Conservation (phyloP, 1,140 invertebrate genomes). For the Adelges cooleyi region DNA sequence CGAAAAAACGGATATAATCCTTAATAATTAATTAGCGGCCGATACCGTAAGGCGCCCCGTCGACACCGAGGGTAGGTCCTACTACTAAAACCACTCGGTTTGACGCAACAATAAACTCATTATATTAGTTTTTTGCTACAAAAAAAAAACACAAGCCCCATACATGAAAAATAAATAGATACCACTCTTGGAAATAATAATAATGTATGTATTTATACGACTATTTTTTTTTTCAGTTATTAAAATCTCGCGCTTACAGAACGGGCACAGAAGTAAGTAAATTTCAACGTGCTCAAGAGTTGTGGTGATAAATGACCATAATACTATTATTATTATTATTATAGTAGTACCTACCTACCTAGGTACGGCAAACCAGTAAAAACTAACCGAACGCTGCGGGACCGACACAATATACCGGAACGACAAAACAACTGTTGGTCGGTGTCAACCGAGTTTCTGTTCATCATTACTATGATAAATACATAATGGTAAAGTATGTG, state of each 20-base stretch:
- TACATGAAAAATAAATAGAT: neutral
- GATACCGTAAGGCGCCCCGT: neutral
- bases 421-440: constrained; percentile 8
- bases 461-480: no score
- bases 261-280: neutral
- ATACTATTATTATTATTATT: neutral
- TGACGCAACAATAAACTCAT: constrained; percentile 24
- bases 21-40: constrained; percentile 23
- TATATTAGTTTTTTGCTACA: constrained; percentile 18
- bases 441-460: neutral
- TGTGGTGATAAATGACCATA: neutral
- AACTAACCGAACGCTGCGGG: neutral
- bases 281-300: neutral
- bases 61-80: neutral
- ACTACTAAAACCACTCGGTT: neutral
- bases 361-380: neutral
- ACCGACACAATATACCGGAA: neutral
- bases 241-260: neutral
- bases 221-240: neutral
- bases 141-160: neutral
- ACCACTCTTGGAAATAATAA: neutral
- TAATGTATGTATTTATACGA: neutral
- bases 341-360: neutral
- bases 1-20: constrained; percentile 15
- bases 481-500: no score